Evolutionary conservation across 2,888 invertebrate genomes (phyloP), one percentile per base, ranked within the genome.

Genomic region (Globia sparganii): DNA sequence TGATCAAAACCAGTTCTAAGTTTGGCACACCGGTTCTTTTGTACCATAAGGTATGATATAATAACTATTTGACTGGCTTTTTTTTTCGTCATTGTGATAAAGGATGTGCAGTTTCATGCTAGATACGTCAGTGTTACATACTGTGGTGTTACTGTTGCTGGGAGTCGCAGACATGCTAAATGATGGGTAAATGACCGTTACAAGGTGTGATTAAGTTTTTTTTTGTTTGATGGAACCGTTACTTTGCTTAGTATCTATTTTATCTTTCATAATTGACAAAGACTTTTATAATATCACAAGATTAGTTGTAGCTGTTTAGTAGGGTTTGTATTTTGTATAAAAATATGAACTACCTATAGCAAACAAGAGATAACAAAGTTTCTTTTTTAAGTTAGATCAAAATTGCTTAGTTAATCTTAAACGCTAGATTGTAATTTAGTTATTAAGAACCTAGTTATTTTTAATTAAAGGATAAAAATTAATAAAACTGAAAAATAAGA

Each of bases 61-160:
- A 9, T 43, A n/a, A n/a, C 8, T 25, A 15, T n/a, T 46, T 11
- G 5, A 1, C 13, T 31, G n/a, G 13, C n/a, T 1, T 31, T 46
- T 46, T 75, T 64, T 37, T 77, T 58, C 5, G 18, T 28, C 1
- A 21, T 18, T 31, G n/a, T 67, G 58, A 6, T n/a, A 25, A 9
- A 49, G 6, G 4, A 78, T 34, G 5, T 77, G 79, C 70, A 46
- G 21, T 34, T 61, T 62, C n/a, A 70, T 70, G 61, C 6, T 43
- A 53, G 21, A 53, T 43, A 34, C 25, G 25, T 78, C 64, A 49
- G 2, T 43, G 46, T 59, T 58, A n/a, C 21, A 53, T 58, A n/a
- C 21, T 43, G 40, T 43, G n/a, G n/a, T n/a, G n/a, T 59, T 58
- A n/a, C 21, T 43, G 40, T 43, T 65, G n/a, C n/a, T 65, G 34